Percentiles rank a stretch among this genome's conserved stretches.
These are phyloP conservation scores for Hylaea fasciaria DNA, from an alignment of 2,888 invertebrate species.

Conservation along the genomic window DNA sequence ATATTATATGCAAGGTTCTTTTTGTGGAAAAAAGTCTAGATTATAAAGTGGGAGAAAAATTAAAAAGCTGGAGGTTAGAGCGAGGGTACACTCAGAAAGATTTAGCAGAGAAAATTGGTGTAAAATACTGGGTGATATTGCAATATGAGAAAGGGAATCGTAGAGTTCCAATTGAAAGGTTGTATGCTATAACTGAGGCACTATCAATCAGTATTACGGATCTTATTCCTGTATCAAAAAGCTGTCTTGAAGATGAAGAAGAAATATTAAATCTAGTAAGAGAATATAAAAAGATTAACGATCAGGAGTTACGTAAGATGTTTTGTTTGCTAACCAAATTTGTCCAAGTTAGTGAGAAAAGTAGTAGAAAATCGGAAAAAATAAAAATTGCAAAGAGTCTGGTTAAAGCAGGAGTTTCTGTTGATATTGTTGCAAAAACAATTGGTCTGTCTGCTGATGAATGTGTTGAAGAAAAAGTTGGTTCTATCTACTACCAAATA, in stretches of 20 bases:
- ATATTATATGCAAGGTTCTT: no score
- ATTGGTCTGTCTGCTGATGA: no score
- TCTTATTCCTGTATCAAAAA: conserved; percentile 17
- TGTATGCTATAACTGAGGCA: conserved; percentile 16
- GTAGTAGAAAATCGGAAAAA: conserved; percentile 8
- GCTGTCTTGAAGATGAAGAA: conserved; percentile 6
- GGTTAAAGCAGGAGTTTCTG: no score
- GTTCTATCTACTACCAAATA: no score
- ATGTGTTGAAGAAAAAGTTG: no score
- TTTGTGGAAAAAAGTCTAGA: no score
- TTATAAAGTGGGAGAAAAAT: no score
- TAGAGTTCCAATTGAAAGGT: conserved; percentile 15
- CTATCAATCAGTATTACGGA: conserved; percentile 15
- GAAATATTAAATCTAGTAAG: no score
- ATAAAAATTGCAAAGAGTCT: no score
- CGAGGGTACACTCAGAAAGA: no score
- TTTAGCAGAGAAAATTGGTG: conserved; percentile 6
- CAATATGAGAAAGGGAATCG: neutral
- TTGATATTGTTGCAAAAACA: no score
- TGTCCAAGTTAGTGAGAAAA: conserved; percentile 9
- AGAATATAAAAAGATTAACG: conserved; percentile 15
- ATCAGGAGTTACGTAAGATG: conserved; percentile 7
- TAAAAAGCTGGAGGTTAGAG: conserved; percentile 9
- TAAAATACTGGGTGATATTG: conserved; percentile 12
- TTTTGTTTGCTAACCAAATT: conserved; percentile 6